Evolutionary conservation across 2,888 invertebrate species (phyloP).

Genomic region (Dyspetes luteomarginatus): DNA sequence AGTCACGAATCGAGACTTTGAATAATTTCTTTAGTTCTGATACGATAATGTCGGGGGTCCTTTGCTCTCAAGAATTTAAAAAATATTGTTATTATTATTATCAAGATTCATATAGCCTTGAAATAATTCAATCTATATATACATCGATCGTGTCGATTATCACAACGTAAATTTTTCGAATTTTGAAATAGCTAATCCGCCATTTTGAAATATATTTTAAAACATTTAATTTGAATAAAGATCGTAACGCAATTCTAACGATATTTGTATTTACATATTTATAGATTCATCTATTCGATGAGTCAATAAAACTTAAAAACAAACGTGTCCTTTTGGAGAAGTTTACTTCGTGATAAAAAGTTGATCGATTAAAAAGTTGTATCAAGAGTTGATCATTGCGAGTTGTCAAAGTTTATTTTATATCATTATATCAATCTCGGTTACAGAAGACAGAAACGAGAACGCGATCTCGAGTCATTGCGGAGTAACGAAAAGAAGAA

Average conservation of each 20-base stretch:
- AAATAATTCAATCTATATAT: too few species aligned
- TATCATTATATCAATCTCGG: not conserved
- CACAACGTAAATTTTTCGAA: too few species aligned
- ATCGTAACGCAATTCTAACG: not conserved
- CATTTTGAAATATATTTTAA: too few species aligned
- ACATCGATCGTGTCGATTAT: too few species aligned
- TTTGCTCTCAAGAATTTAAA: too few species aligned
- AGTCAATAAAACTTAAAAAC: not conserved
- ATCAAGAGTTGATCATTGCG: conserved; percentile 1
- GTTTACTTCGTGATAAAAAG: not conserved
- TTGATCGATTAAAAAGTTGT: not conserved
- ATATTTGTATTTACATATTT: not conserved
- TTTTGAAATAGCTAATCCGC: too few species aligned
- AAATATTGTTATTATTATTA: too few species aligned
- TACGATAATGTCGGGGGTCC: not conserved
- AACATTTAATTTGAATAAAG: not conserved
- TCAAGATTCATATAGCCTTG: too few species aligned
- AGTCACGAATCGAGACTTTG: not conserved
- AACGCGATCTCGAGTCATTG: not conserved
- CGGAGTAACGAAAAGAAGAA: too few species aligned
- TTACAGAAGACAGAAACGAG: conserved; percentile 14
- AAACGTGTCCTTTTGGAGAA: not conserved
- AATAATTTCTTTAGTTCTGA: not conserved
- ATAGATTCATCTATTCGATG: not conserved
- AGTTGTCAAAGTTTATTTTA: conserved; percentile 3